Conservation (phyloP, 2,113 vertebrate species). For the Elephantulus edwardii region DNA sequence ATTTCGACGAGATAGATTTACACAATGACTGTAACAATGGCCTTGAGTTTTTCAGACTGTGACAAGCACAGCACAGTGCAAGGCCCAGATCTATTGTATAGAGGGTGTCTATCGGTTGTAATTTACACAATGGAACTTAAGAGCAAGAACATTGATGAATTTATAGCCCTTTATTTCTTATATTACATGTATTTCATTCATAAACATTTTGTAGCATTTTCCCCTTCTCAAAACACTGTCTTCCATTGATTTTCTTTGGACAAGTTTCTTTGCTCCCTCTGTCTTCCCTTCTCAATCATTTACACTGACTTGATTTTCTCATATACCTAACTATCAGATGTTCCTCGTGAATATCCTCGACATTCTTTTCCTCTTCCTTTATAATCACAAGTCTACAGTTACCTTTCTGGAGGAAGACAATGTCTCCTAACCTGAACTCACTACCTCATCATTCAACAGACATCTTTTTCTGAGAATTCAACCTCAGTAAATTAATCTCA, state of each 20-base stretch:
- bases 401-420: neutral
- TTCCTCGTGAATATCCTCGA: neutral
- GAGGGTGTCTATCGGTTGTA: too few relatives aligned
- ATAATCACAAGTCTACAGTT: neutral
- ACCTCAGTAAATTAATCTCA: neutral
- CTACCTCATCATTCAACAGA: neutral
- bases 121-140: too few relatives aligned
- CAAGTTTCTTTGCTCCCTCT: neutral
- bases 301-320: neutral
- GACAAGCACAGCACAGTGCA: too few relatives aligned
- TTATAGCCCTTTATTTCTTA: neutral
- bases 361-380: neutral
- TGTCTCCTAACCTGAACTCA: neutral
- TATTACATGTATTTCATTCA: neutral
- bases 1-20: too few relatives aligned
- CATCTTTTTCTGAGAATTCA: neutral
- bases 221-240: neutral
- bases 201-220: neutral
- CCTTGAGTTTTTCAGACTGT: too few relatives aligned
- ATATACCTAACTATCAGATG: neutral
- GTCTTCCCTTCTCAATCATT: neutral
- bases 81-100: too few relatives aligned
- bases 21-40: too few relatives aligned
- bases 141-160: conserved; percentile 11
- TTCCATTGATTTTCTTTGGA: neutral